Evolutionary conservation across 2,113 vertebrate species (phyloP), one percentile per base, ranked within the genome.

Genomic region (Gymnarchus niloticus): DNA sequence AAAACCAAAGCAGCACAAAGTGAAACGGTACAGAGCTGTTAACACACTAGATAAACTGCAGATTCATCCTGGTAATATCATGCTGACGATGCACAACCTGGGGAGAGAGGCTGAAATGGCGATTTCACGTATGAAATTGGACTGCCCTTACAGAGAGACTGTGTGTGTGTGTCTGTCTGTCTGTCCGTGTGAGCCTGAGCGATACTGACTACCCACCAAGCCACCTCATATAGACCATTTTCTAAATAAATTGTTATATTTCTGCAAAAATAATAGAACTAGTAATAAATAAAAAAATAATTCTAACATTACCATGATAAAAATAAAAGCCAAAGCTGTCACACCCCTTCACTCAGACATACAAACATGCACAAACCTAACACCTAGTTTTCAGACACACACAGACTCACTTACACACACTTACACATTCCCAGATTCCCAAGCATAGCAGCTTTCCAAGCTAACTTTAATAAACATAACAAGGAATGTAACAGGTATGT

Each of bases 61-160:
- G 37, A 46, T 48, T 65, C 56, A 59, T 46, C 59, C 49, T 52
- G 80, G 17, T 65, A 84, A 56, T 54, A 82, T 54, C 80, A 37
- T 33, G 51, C 49, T 57, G 48, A 69, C 73, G 28, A 54, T 49
- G 14, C 59, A 73, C 46, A 21, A 48, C 25, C 46, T 73, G n/a
- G 54, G 65, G 51, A 76, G 12, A 46, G 14, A 19, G 33, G 7
- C 25, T 51, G 5, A 76, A 85, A 76, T 56, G 84, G 28, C 84
- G 41, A 85, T 85, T 82, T 76, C 84, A 85, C 19, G 54, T 77
- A 49, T 84, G 83, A 84, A 84, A 84, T 84, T 41, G 73, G 61
- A 23, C 17, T 23, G 65, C 51, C 61, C 23, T 51, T 41, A 73
- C 51, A 52, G 80, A 84, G 61, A 84, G 52, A 37, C 6, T 7